phyloP scores from a whole-genome alignment of 1,140 invertebrate genomes.

The Eubasilissa regina region DNA sequence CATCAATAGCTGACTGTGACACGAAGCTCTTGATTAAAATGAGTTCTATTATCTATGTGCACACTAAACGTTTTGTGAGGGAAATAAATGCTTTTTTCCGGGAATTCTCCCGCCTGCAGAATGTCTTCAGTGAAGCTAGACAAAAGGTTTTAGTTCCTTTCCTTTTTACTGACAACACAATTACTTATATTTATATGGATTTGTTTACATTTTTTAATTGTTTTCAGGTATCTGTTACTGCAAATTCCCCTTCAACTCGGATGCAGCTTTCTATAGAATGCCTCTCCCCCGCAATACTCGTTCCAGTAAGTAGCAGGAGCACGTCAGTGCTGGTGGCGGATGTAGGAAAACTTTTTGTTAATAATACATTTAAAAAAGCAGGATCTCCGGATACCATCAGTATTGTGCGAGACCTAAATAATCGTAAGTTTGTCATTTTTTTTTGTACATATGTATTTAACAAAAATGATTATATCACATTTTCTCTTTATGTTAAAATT shows the following conservation, averaged over 20 bases:
- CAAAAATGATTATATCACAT: no score
- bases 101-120: conserved; percentile 89
- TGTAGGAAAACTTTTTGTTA: conserved; percentile 85
- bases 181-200: neutral
- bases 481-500: no score
- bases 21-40: conserved; percentile 86
- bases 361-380: conserved; percentile 81
- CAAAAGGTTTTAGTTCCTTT: conserved; percentile 64
- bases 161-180: neutral
- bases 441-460: neutral
- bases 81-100: conserved; percentile 91
- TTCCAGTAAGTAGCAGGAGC: conserved; percentile 89
- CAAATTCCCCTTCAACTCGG: conserved; percentile 61
- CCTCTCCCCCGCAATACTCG: conserved; percentile 87
- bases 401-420: conserved; percentile 63
- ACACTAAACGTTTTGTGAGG: conserved; percentile 93
- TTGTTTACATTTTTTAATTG: no score
- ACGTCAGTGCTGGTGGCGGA: conserved; percentile 86
- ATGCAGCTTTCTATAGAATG: conserved; percentile 77
- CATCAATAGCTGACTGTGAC: conserved; percentile 77
- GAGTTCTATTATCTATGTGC: conserved; percentile 92
- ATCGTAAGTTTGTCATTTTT: conserved; percentile 59
- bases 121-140: conserved; percentile 70
- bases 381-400: conserved; percentile 75
- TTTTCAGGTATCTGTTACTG: conserved; percentile 63